Conservation (phyloP, 2,113 vertebrate species). For the Tragelaphus scriptus region DNA sequence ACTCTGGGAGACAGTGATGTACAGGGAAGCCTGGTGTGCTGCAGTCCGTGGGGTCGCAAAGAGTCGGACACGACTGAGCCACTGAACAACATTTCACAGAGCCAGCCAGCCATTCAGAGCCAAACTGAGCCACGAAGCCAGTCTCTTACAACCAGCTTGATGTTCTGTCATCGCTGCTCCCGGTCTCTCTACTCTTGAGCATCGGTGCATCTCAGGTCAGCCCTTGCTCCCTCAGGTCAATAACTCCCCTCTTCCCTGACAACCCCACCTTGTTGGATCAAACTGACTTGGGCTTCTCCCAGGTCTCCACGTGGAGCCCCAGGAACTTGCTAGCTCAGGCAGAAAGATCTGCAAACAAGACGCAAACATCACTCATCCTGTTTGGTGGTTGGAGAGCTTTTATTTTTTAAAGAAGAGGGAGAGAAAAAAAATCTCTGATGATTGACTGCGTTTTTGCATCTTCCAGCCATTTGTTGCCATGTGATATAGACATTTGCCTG, state of each 20-base stretch:
- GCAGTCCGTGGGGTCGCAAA: not conserved
- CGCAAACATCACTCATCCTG: not conserved
- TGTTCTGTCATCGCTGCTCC: accelerated
- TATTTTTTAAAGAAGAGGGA: not conserved
- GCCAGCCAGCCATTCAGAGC: not conserved
- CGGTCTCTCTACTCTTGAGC: not conserved
- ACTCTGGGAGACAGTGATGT: not conserved
- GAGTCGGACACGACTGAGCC: not conserved
- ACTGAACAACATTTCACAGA: not conserved
- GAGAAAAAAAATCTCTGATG: not conserved
- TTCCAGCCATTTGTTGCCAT: slow-evolving; percentile 16
- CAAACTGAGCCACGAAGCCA: not conserved
- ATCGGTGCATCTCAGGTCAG: accelerated
- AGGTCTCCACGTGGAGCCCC: not conserved
- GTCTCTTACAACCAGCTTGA: accelerated
- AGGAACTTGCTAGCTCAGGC: not conserved
- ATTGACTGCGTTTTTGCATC: slow-evolving; percentile 41
- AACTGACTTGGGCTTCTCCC: not conserved
- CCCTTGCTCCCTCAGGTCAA: not conserved
- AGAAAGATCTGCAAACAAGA: not conserved
- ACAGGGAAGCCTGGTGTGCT: not conserved
- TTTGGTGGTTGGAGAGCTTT: not conserved
- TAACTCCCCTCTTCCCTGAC: not conserved
- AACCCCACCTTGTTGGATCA: not conserved
- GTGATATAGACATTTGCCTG: slow-evolving; percentile 55